Base-by-base conservation (phyloP, 2,888 invertebrate genomes). In the Drosophila tanythrix region DNA sequence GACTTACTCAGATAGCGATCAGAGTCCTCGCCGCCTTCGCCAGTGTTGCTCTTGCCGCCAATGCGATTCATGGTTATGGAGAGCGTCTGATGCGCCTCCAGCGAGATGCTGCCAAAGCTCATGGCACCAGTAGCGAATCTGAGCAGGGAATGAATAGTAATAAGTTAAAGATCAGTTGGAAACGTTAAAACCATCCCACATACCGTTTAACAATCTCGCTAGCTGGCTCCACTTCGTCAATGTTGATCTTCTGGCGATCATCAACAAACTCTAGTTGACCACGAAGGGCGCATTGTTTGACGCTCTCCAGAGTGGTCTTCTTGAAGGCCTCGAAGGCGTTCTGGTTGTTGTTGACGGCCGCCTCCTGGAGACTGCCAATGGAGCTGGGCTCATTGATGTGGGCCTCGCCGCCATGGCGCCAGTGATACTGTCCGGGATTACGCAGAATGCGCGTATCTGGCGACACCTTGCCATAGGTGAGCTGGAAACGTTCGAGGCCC, bases 41-140 rank as follows among this genome's bases (percentile, higher is more conserved):
- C 99, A 0, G 99, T 99, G 93, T 99, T 99, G 74, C 99, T 99
- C 94, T 99, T 99, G 79, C 97, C 99, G 4, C 98, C 98, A 84
- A 99, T 96, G 81, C 97, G 95, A 93, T 99, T 99, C 99, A 99
- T 99, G 0, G 99, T 99, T 62, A 98, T 94, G 1, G 99, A 99
- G 36, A 99, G 94, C 0, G 99, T 97, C 33, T 97, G 95, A 94
- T 99, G 99, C 1, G 99, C 97, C 93, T 99, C 99, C 89, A 98
- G 94, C 0, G 99, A 99, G 88, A 99, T 99, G 70, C 98, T 98
- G 1, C 98, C 98, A 93, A 98, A 98, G 85, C 98, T 98, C 98
- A 99, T 99, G 1, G 98, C 98, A 78, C 98, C 98, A 94, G 94
- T 91, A 59, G 93, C 93, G 71, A 93, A 93, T 40, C 93, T 93